Percentiles rank a stretch among this genome's conserved stretches.
phyloP scores from a whole-genome alignment of 2,888 invertebrate species.

The Holacanthella duospinosa region DNA sequence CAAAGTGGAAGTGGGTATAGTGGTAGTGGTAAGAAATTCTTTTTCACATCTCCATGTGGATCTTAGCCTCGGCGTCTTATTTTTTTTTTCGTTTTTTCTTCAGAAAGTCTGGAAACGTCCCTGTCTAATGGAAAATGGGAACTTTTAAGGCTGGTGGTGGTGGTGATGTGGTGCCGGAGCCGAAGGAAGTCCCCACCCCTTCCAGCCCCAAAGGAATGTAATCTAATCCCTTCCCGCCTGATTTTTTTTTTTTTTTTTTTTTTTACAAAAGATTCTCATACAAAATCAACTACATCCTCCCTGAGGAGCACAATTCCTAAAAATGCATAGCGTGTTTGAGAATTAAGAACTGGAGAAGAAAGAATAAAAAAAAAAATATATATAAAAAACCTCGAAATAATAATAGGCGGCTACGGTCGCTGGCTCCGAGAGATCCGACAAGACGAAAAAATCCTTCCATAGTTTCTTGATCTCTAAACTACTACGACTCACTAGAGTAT shows the following conservation, averaged over 20 bases:
- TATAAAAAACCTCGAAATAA: not conserved
- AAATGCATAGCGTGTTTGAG: not conserved
- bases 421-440: not conserved
- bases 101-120: not conserved
- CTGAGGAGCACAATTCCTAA: not conserved
- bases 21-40: no score
- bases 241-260: not conserved
- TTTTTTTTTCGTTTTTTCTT: not conserved
- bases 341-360: not conserved
- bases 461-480: conserved; percentile 5
- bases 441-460: not conserved
- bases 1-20: no score
- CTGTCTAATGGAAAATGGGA: no score
- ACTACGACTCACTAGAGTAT: not conserved
- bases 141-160: no score
- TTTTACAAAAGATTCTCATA: not conserved
- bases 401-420: not conserved
- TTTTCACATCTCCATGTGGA: not conserved
- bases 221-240: conserved; percentile 3
- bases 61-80: not conserved
- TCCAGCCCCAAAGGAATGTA: not conserved
- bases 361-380: not conserved
- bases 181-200: not conserved
- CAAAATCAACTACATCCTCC: not conserved
- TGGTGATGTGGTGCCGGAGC: no score